Evolutionary conservation across 1,140 invertebrate genomes (phyloP), one percentile per base, ranked within the genome.

Genomic region (Sesamia nonagrioides): DNA sequence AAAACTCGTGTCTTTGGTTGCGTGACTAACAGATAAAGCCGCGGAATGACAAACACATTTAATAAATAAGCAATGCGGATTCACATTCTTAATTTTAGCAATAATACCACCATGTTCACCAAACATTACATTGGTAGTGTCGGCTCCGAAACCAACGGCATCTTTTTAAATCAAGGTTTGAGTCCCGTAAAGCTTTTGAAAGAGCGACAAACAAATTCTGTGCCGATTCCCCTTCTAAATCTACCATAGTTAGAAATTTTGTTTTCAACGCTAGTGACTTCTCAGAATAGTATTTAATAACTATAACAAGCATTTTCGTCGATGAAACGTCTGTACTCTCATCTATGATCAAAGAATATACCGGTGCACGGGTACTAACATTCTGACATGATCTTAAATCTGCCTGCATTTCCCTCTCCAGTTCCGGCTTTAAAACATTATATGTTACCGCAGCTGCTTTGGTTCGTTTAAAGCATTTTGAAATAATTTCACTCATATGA

Each of bases 41-140:
- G 66, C 78, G 2, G 82, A 85, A 80, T 87, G 80, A 78, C 63
- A 87, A n/a, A 80, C 75, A 80, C 82, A 84, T 54, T 84, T 84
- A 42, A 86, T 71, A 66, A 86, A 87, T 35, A 86, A 58, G 71
- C 84, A 86, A 40, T 68, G 9, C 45, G 45, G 45, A 50, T 48
- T 86, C 50, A 6, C 78, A 77, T 7, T 1, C 17, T 40, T 76
- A 63, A 87, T 87, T 83, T 84, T 86, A 11, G 80, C 77, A 61
- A 86, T 61, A 21, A 85, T 71, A n/a, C 79, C 82, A 76, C 21
- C 69, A 3, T 37, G 3, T 3, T n/a, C n/a, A n/a, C n/a, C n/a
- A n/a, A n/a, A n/a, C n/a, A n/a, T n/a, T n/a, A n/a, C n/a, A n/a
- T n/a, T n/a, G n/a, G n/a, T n/a, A n/a, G n/a, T n/a, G n/a, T n/a